phyloP scores from a whole-genome alignment of 2,888 invertebrate species.

The Geophilus truncorum region DNA sequence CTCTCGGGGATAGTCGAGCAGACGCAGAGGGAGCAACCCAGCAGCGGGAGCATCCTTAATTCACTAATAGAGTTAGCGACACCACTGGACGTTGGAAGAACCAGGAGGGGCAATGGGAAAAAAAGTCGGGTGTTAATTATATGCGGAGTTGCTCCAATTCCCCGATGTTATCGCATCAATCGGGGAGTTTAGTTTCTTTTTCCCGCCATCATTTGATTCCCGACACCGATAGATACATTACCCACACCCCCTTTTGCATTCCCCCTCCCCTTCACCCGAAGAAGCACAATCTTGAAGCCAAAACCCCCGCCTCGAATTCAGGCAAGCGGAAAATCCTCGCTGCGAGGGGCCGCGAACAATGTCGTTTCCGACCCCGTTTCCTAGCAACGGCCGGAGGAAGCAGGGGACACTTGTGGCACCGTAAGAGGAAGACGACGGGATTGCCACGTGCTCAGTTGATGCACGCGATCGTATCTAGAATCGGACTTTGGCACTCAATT shows the following conservation, averaged over 20 bases:
- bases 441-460: conserved; percentile 5
- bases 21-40: neutral
- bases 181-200: neutral
- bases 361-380: neutral
- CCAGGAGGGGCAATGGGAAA: neutral
- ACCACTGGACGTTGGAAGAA: neutral
- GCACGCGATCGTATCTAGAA: neutral
- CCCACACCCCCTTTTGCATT: neutral
- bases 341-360: neutral
- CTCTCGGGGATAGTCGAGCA: neutral
- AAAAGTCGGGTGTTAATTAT: neutral
- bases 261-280: neutral
- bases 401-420: neutral
- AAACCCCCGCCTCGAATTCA: neutral
- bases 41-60: neutral
- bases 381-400: conserved; percentile 3
- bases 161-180: conserved; percentile 1
- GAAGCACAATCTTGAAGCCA: neutral
- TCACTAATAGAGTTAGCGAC: neutral
- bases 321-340: neutral
- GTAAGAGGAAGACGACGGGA: neutral
- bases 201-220: conserved; percentile 10
- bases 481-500: neutral
- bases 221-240: neutral
- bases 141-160: neutral